Conservation (phyloP, 1,140 invertebrate species). For the Drosophila subpulchrella region DNA sequence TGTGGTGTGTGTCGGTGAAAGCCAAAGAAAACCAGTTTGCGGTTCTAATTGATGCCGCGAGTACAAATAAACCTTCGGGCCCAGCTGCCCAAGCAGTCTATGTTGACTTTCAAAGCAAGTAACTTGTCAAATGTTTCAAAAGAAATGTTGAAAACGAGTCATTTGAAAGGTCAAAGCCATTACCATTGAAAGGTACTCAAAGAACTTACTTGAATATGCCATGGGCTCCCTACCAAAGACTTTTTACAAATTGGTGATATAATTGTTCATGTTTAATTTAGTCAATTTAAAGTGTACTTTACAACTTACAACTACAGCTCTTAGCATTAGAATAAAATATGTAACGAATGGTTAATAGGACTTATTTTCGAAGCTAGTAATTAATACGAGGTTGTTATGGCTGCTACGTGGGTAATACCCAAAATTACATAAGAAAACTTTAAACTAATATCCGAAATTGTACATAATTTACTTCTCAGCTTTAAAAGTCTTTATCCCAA, state of each 20-base stretch:
- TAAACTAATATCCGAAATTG: slow-evolving; percentile 18
- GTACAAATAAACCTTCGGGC: slow-evolving; percentile 28
- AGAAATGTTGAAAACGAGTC: neutral
- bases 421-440: neutral
- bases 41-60: slow-evolving; percentile 40
- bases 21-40: slow-evolving; percentile 27
- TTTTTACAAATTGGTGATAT: neutral
- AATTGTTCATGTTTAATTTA: slow-evolving; percentile 23
- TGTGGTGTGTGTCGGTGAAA: slow-evolving; percentile 5
- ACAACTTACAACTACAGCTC: neutral
- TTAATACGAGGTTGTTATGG: slow-evolving; percentile 20
- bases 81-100: neutral
- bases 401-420: neutral
- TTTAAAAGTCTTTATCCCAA: slow-evolving; percentile 89
- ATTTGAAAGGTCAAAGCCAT: slow-evolving; percentile 6
- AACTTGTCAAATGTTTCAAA: neutral
- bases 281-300: neutral
- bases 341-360: neutral
- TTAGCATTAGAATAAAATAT: slow-evolving; percentile 7
- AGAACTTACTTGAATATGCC: neutral
- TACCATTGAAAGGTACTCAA: slow-evolving; percentile 21
- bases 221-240: neutral
- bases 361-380: slow-evolving; percentile 6
- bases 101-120: neutral
- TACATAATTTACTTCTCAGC: neutral